Evolutionary conservation across 2,797 vertebrate species (phyloP).

Genomic region (Tamandua tetradactyla): DNA sequence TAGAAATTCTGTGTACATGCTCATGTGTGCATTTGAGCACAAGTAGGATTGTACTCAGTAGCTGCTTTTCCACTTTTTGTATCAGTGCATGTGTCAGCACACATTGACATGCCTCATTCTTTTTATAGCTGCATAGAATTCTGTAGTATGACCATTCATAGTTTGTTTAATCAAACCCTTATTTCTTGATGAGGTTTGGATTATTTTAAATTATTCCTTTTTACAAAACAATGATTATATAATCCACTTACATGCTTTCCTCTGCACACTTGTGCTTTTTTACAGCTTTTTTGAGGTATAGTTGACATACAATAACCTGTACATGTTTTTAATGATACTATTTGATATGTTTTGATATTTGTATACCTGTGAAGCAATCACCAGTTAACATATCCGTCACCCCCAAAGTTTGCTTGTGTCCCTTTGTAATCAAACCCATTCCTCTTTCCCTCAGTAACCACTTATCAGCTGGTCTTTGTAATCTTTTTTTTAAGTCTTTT

Average conservation of each 20-base stretch:
- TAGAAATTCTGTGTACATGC: too few relatives aligned
- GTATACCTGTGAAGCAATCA: rapidly evolving
- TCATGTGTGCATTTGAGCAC: not conserved
- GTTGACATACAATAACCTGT: not conserved
- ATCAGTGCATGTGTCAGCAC: not conserved
- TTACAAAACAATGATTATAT: not conserved
- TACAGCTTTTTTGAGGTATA: not conserved
- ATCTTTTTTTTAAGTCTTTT: too few relatives aligned
- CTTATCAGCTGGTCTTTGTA: not conserved
- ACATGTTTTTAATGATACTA: rapidly evolving
- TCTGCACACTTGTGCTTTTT: not conserved
- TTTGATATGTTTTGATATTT: not conserved
- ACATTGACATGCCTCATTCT: not conserved
- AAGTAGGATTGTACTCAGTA: rapidly evolving
- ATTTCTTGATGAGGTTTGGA: not conserved
- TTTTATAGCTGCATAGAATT: not conserved
- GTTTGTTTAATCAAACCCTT: not conserved
- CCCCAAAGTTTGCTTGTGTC: not conserved
- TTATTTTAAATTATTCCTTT: not conserved
- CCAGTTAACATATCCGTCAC: rapidly evolving
- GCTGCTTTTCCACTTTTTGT: not conserved
- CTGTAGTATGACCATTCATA: rapidly evolving
- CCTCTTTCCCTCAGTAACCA: rapidly evolving
- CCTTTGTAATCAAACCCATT: rapidly evolving
- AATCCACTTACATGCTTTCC: not conserved